These are phyloP conservation scores for Schizopygopsis malacanthus DNA, from an alignment of 2,797 vertebrate genomes.

Conservation along the genomic window DNA sequence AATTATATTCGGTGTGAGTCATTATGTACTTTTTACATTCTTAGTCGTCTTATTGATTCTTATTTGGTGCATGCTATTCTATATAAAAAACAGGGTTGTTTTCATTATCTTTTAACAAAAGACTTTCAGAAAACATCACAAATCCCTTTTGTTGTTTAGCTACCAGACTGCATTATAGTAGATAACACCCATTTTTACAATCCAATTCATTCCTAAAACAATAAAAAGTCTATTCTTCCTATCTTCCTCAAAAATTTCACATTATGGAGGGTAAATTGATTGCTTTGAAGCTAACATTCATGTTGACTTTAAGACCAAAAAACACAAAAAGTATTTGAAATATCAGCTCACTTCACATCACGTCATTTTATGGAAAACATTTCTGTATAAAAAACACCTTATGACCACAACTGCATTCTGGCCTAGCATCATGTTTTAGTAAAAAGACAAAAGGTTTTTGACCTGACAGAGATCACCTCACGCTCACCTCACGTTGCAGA, in stretches of 20 bases:
- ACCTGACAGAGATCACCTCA: conserved; percentile 58
- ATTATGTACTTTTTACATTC: background rate
- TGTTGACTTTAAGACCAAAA: conserved; percentile 25
- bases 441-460: conserved; percentile 37
- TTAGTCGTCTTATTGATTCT: background rate
- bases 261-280: background rate
- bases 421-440: conserved; percentile 44
- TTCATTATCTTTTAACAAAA: background rate
- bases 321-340: conserved; percentile 4
- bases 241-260: background rate
- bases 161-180: background rate
- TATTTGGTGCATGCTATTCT: background rate
- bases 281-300: conserved; percentile 1
- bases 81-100: background rate
- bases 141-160: background rate
- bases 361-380: background rate
- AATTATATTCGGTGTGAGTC: background rate
- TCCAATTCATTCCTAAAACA: background rate
- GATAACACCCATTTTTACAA: background rate
- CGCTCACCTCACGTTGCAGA: conserved; percentile 59
- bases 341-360: background rate
- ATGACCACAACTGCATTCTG: background rate
- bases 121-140: background rate
- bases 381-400: background rate
- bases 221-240: background rate